Base-by-base conservation (phyloP, 2,888 invertebrate species). In the Nemoura dubitans region DNA sequence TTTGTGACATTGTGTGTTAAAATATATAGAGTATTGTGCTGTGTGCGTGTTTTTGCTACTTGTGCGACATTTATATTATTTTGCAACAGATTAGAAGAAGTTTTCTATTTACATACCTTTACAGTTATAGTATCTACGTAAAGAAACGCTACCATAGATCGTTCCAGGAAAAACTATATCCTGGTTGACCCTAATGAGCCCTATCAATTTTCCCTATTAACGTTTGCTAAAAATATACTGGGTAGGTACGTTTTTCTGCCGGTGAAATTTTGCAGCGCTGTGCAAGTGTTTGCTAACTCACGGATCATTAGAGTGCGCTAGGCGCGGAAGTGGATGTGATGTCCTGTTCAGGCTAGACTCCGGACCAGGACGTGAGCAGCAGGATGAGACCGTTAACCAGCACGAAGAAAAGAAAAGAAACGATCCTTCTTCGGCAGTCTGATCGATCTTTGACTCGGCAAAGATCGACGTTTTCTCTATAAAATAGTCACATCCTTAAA, bases 401-500 rank as follows among this genome's bases (percentile, higher is more conserved):
- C 36, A 76, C 26, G n/a, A 26, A 76, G n/a, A 76, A 21, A 76
- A 25, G 5, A n/a, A n/a, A n/a, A 76, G 21, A 76, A 25, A 26
- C 76, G 76, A 76, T 78, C 78, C 25, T 26, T 78, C 26, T 78
- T 26, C 26, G 7, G n/a, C 28, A 10, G 36, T 10, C 26, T 25
- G 27, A 28, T 78, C 78, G 28, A 28, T 78, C 78, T 5, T 78
- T 78, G 27, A 78, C 78, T 27, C 28, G n/a, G n/a, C 21, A 78
- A 78, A 26, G 27, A 27, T 27, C 78, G 78, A 78, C 26, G 28
- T 78, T 27, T 78, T 28, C 28, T 25, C 0, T 78, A 78, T 78
- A 78, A 27, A 78, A 78, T 28, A 78, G 78, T 78, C 78, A 78
- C 78, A 78, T 78, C 78, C 78, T 28, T 78, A 78, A 81, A 30